These are phyloP conservation scores for Otus scops DNA, from an alignment of 2,797 vertebrate species.

Conservation along the genomic window DNA sequence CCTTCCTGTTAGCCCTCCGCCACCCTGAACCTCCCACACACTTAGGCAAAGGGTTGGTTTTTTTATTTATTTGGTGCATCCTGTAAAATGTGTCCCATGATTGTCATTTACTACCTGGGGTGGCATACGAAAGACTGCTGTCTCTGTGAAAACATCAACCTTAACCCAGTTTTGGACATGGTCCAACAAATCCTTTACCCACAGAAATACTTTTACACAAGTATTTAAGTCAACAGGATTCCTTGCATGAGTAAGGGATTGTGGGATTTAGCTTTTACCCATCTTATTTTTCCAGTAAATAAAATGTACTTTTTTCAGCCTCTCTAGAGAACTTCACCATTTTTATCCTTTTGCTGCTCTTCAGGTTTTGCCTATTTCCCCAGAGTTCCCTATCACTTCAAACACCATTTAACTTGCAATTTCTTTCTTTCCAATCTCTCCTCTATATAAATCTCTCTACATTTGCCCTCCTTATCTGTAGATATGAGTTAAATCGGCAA, in stretches of 20 bases:
- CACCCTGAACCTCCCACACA: neutral
- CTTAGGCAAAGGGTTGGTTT: neutral
- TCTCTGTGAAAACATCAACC: constrained; percentile 22
- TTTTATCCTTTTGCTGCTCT: neutral
- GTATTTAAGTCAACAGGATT: constrained; percentile 40
- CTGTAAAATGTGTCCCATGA: neutral
- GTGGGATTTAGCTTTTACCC: constrained; percentile 16
- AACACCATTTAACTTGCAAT: neutral
- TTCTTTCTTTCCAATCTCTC: neutral
- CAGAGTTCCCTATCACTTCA: neutral
- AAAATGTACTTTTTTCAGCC: neutral
- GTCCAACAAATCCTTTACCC: constrained; percentile 27
- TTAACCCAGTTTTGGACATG: neutral
- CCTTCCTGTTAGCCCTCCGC: neutral
- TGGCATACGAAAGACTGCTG: neutral
- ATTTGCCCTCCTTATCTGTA: neutral
- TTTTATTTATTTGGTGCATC: neutral
- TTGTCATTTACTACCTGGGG: neutral
- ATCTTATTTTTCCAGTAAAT: constrained; percentile 30
- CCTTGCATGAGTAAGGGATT: constrained; percentile 28
- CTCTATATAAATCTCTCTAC: neutral
- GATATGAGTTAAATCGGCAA: neutral
- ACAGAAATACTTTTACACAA: constrained; percentile 32
- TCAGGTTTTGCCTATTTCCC: neutral
- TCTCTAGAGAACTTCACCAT: neutral